These are phyloP conservation scores for Ecdyonurus torrentis DNA, from an alignment of 2,888 invertebrate species.

Conservation along the genomic window DNA sequence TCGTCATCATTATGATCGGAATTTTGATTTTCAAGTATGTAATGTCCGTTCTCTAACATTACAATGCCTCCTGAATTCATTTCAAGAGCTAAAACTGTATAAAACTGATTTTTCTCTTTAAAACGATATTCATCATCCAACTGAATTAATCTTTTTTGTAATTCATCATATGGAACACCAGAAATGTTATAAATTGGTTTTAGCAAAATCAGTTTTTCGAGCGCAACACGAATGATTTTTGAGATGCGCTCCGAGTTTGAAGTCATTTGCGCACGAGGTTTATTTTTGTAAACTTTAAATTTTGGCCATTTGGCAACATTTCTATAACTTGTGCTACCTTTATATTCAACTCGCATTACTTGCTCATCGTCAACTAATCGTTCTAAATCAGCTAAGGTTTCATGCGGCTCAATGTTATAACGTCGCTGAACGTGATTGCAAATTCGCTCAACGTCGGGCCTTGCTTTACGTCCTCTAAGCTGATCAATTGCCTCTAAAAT, in stretches of 20 bases:
- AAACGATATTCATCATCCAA: constrained; percentile 42
- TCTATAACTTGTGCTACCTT: constrained; percentile 70
- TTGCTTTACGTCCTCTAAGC: constrained; percentile 63
- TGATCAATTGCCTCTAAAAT: constrained; percentile 75
- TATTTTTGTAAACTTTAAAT: constrained; percentile 17
- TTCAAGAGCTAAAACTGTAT: constrained; percentile 50
- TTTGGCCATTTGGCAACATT: constrained; percentile 57
- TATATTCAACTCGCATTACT: constrained; percentile 69
- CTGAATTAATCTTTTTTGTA: constrained; percentile 43
- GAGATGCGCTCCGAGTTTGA: constrained; percentile 25
- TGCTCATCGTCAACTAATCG: constrained; percentile 55
- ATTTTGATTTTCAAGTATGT: constrained; percentile 25
- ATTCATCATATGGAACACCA: constrained; percentile 50
- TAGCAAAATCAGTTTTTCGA: constrained; percentile 50
- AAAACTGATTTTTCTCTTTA: constrained; percentile 38
- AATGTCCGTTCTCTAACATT: constrained; percentile 48
- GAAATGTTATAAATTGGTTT: constrained; percentile 53
- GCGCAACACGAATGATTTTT: constrained; percentile 43
- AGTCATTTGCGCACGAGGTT: constrained; percentile 31
- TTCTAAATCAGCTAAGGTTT: constrained; percentile 53
- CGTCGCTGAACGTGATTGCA: constrained; percentile 63
- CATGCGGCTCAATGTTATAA: constrained; percentile 49
- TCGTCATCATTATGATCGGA: neutral
- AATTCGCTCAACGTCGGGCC: constrained; percentile 68
- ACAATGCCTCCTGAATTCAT: constrained; percentile 48